Base-by-base conservation (phyloP, 2,888 invertebrate species). In the Xestia rhomboidea region DNA sequence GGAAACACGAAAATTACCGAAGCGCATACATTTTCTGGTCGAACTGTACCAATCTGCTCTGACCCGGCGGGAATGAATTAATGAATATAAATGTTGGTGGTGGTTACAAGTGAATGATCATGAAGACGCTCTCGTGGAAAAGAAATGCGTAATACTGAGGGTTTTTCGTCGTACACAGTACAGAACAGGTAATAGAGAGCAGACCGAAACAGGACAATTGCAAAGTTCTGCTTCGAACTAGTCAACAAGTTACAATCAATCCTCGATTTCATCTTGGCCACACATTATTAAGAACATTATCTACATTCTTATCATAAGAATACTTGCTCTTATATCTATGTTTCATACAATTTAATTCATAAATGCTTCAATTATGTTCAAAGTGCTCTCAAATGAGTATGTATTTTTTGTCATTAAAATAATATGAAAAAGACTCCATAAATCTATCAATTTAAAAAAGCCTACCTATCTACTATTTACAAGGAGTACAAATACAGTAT, bases 331-430 rank as follows among this genome's bases (percentile, higher is more conserved):
- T 80, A 69, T n/a, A 69, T 6, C 60, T 83, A 80, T 68, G 30
- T 41, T 66, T 60, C 54, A 72, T 60, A 75, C 15, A 57, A 68
- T 44, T 57, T 73, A 27, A 70, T 70, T 73, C 34, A 76, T 81
- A 87, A 87, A 81, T 87, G 79, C 78, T 49, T 72, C 51, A 76
- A 77, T 78, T 78, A 78, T 78, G 76, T 76, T 78, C 82, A 75
- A 76, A 84, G 67, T 84, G 74, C 75, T 84, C 75, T 79, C 76
- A 41, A 75, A 54, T 75, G 30, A 73, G 68, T 84, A 76, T 41
- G 24, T 74, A 15, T 62, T 18, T 27, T 24, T 57, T n/a, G n/a
- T 41, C n/a, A 30, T n/a, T 57, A 24, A 8, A 24, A 8, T 8
- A 8, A n/a, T 41, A 66, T 38, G 44, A 67, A 77, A 64, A 27